phyloP scores from a whole-genome alignment of 2,797 vertebrate species.

The Crocodylus rhombifer region DNA sequence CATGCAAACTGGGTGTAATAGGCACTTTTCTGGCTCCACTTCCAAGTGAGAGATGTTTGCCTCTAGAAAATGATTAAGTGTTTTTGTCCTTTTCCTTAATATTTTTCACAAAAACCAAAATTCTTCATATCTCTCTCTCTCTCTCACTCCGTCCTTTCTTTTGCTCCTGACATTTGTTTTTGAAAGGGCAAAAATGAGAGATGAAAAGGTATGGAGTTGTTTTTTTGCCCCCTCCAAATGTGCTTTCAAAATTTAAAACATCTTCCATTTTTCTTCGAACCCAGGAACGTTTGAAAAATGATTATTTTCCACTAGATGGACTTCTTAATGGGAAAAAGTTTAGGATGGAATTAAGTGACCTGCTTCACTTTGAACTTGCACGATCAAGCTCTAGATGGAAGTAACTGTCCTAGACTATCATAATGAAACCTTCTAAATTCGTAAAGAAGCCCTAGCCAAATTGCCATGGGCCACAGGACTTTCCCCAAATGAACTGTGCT shows the following conservation, averaged over 20 bases:
- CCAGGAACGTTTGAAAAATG: rapidly evolving
- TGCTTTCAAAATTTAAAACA: neutral
- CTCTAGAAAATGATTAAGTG: neutral
- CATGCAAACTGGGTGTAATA: neutral
- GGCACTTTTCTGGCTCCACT: neutral
- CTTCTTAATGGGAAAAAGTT: too few species aligned
- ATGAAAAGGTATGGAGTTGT: too few species aligned
- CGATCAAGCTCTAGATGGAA: too few species aligned
- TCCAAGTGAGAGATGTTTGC: neutral
- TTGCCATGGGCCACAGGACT: too few species aligned
- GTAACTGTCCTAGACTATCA: too few species aligned
- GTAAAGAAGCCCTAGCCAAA: too few species aligned
- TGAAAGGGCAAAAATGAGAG: neutral
- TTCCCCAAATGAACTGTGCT: too few species aligned
- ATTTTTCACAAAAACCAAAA: neutral
- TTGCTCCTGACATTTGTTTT: too few species aligned
- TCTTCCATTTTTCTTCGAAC: neutral
- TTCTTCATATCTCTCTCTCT: neutral
- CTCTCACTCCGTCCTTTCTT: neutral
- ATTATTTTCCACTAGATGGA: too few species aligned
- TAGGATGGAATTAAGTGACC: too few species aligned
- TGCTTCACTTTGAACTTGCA: too few species aligned
- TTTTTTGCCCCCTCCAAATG: neutral
- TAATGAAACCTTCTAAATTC: too few species aligned
- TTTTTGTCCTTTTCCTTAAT: neutral